These are phyloP conservation scores for Rhamphomyia laevipes DNA, from an alignment of 2,888 invertebrate species.

Conservation along the genomic window DNA sequence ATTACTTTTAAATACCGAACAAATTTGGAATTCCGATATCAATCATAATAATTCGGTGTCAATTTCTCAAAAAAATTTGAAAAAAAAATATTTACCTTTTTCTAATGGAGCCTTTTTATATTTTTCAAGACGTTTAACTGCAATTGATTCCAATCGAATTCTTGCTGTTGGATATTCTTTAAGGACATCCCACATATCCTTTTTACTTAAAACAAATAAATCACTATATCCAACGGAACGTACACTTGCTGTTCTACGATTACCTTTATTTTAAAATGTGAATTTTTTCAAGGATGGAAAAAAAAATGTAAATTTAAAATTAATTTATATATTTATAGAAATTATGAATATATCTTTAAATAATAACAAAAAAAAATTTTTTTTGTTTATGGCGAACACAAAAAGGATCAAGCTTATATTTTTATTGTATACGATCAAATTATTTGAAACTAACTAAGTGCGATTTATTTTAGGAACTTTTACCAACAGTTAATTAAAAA, in stretches of 20 bases:
- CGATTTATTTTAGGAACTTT: no score
- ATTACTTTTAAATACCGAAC: no score
- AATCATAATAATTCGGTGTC: no score
- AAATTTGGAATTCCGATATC: no score
- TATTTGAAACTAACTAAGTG: no score
- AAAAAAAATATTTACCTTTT: conserved; percentile 54
- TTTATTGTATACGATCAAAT: no score
- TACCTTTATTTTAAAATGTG: conserved; percentile 48
- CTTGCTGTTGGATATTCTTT: conserved; percentile 91
- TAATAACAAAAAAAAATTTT: no score
- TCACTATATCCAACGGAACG: conserved; percentile 98
- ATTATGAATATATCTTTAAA: neutral
- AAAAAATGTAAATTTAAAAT: neutral
- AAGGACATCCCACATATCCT: conserved; percentile 99
- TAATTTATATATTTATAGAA: neutral
- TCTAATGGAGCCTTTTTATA: conserved; percentile 90
- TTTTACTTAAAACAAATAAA: conserved; percentile 95
- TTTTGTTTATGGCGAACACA: no score
- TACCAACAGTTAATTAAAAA: no score
- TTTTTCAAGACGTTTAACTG: conserved; percentile 93
- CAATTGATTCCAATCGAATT: conserved; percentile 91
- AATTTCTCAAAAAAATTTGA: no score
- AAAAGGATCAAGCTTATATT: no score
- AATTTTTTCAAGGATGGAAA: neutral
- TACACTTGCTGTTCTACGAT: conserved; percentile 95